Conservation (phyloP, 1,140 invertebrate species). For the Triops longicaudatus region DNA sequence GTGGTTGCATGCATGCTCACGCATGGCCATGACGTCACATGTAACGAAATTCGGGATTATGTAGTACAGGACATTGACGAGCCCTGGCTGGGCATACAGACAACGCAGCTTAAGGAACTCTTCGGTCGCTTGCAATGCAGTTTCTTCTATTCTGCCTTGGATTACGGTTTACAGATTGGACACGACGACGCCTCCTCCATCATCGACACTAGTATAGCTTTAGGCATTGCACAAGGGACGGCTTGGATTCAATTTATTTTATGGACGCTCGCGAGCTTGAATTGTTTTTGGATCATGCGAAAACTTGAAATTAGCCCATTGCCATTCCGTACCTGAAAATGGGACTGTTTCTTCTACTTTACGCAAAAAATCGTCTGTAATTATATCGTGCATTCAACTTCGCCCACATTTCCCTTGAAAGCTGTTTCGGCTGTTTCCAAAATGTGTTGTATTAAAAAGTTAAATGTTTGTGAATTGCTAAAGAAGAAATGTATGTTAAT, state of each 20-base stretch:
- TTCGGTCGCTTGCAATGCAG: slow-evolving; percentile 23
- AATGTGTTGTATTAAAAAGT: too few species aligned
- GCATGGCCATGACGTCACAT: slow-evolving; percentile 25
- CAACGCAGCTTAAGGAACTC: slow-evolving; percentile 18
- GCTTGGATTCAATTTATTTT: slow-evolving; percentile 26
- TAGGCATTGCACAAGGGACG: slow-evolving; percentile 23
- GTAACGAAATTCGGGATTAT: slow-evolving; percentile 20
- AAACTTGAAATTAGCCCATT: not conserved
- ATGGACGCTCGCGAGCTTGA: slow-evolving; percentile 13
- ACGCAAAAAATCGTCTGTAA: not conserved
- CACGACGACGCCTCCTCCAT: slow-evolving; percentile 2
- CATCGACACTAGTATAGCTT: slow-evolving; percentile 21
- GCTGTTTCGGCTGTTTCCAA: too few species aligned
- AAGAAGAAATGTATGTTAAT: too few species aligned
- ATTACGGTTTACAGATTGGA: slow-evolving; percentile 19
- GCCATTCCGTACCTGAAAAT: not conserved
- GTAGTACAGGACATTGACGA: not conserved
- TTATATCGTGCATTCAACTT: too few species aligned
- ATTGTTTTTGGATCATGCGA: not conserved
- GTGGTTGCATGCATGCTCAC: slow-evolving; percentile 24
- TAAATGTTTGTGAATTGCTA: too few species aligned
- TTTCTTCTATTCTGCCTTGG: slow-evolving; percentile 25
- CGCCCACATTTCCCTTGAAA: too few species aligned
- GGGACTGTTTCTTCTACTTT: not conserved
- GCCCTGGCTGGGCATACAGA: slow-evolving; percentile 21